phyloP scores from a whole-genome alignment of 35 echinoderm and acorn worm genomes.

The Chiridota heheva region DNA sequence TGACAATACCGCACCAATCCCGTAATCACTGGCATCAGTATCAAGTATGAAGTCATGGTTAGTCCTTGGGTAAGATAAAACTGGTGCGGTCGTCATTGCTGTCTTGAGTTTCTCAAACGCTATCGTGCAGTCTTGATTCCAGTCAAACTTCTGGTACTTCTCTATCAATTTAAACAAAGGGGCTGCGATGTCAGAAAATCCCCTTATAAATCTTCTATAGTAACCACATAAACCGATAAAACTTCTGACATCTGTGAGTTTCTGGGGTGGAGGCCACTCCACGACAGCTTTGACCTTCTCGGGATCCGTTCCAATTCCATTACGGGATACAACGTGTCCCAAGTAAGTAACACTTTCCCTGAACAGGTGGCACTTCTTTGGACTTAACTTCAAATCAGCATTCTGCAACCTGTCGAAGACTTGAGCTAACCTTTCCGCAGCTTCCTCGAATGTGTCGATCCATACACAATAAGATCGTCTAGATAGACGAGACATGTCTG shows the following conservation, averaged over 20 bases:
- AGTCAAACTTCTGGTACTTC: slow-evolving; percentile 24
- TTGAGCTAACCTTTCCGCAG: slow-evolving; percentile 12
- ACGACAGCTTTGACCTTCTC: slow-evolving; percentile 25
- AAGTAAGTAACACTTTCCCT: slow-evolving; percentile 26
- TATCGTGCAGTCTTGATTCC: background rate
- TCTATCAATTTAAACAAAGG: slow-evolving; percentile 16
- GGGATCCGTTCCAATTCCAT: slow-evolving; percentile 32
- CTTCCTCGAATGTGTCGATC: slow-evolving; percentile 12
- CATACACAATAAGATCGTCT: slow-evolving; percentile 47
- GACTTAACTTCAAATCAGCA: slow-evolving; percentile 37
- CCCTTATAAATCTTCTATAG: slow-evolving; percentile 45
- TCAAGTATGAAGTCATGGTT: slow-evolving; percentile 41
- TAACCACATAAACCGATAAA: slow-evolving; percentile 59
- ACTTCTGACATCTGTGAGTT: background rate
- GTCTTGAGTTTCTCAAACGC: slow-evolving; percentile 17
- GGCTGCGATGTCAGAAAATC: slow-evolving; percentile 33
- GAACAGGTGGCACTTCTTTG: slow-evolving; percentile 45
- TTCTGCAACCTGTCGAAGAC: slow-evolving; percentile 17
- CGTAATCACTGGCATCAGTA: slow-evolving; percentile 69
- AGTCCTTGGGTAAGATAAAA: slow-evolving; percentile 49
- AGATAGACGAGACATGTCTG: slow-evolving; percentile 45
- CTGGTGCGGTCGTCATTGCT: slow-evolving; percentile 31
- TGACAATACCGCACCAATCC: slow-evolving; percentile 64
- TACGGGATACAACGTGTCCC: slow-evolving; percentile 21
- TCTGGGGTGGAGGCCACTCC: slow-evolving; percentile 34